A percentile compares a stretch with the other conserved stretches of the same genome.
These are phyloP conservation scores for Terebella lapidaria DNA, from an alignment of 2,888 invertebrate genomes.

Conservation along the genomic window DNA sequence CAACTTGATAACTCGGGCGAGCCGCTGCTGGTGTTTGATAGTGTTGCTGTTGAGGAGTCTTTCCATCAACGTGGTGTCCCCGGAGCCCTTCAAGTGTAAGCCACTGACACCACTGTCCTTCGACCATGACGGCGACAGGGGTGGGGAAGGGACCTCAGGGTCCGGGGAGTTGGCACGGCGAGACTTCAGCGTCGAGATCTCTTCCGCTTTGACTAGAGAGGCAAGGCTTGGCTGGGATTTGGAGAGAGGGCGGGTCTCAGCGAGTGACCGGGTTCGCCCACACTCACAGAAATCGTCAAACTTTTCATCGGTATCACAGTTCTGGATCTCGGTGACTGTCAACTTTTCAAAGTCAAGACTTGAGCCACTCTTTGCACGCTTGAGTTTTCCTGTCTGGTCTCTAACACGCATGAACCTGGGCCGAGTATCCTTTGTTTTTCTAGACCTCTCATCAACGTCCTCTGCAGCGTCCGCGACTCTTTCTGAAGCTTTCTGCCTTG, in stretches of 20 bases:
- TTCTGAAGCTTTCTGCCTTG: too few species aligned
- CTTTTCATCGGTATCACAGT: too few species aligned
- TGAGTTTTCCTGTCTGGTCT: conserved; percentile 6
- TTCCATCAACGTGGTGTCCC: conserved; percentile 36
- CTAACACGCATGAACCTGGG: background rate
- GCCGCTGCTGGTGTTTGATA: conserved; percentile 32
- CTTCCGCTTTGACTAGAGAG: too few species aligned
- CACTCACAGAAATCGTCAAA: too few species aligned
- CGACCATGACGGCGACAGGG: conserved; percentile 4
- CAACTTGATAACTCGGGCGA: conserved; percentile 36
- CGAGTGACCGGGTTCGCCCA: too few species aligned
- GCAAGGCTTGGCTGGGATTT: too few species aligned
- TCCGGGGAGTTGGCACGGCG: too few species aligned
- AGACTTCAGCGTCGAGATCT: too few species aligned
- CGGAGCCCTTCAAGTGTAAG: conserved; percentile 26
- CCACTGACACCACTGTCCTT: conserved; percentile 38
- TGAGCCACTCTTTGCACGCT: conserved; percentile 20
- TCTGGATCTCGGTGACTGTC: too few species aligned
- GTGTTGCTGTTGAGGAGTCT: conserved; percentile 33
- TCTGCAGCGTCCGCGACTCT: background rate
- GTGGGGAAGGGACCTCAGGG: too few species aligned
- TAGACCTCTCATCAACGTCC: background rate
- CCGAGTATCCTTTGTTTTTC: background rate
- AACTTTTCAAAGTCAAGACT: conserved; percentile 9
- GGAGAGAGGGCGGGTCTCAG: too few species aligned